Percentiles rank a stretch among this genome's conserved stretches.
Conservation (phyloP, 2,888 invertebrate species). For the Gymnosoma rotundatum region DNA sequence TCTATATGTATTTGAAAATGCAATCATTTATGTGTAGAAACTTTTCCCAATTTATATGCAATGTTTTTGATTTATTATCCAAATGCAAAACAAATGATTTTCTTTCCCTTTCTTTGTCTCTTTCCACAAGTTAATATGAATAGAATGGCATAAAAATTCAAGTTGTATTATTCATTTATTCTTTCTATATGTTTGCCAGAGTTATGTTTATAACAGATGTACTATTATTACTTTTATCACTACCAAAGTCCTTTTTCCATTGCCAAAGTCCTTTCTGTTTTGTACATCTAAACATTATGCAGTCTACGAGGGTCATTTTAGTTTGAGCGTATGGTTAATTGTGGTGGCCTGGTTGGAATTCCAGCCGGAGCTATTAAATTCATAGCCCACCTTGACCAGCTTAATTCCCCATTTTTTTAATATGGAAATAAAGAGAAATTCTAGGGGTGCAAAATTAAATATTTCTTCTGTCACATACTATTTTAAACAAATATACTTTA, state of each 20-base stretch:
- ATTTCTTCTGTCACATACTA: too few species aligned
- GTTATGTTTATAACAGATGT: conserved; percentile 28
- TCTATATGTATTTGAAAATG: not conserved
- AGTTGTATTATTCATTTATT: conserved; percentile 31
- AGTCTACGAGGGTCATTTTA: not conserved
- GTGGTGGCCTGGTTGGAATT: too few species aligned
- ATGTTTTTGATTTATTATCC: conserved; percentile 79
- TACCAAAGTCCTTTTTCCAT: not conserved
- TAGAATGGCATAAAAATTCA: not conserved
- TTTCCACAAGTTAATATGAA: not conserved
- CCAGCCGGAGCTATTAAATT: too few species aligned
- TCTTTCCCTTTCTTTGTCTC: conserved; percentile 9
- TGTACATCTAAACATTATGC: not conserved
- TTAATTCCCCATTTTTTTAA: too few species aligned
- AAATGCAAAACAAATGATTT: conserved; percentile 70
- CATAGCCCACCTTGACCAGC: too few species aligned
- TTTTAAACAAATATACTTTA: too few species aligned
- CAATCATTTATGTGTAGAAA: conserved; percentile 31
- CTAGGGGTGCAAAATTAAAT: too few species aligned
- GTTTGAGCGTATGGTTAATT: too few species aligned
- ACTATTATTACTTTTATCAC: conserved; percentile 16
- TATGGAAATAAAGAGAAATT: too few species aligned
- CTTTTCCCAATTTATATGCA: conserved; percentile 75
- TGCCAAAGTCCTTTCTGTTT: not conserved
- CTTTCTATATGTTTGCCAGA: not conserved